Conservation (phyloP, 2,888 invertebrate genomes). For the Noctua janthina region DNA sequence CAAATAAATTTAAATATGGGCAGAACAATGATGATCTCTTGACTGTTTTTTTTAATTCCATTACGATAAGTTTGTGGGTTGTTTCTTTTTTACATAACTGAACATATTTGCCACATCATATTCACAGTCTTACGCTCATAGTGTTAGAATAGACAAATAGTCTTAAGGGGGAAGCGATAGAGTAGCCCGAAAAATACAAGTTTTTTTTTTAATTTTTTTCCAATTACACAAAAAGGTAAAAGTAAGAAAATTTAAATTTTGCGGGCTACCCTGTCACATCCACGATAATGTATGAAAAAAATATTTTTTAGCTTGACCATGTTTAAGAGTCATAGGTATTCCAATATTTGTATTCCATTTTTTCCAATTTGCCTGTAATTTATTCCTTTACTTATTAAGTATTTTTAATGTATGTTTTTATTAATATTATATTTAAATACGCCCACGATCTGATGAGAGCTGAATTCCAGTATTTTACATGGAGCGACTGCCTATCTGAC, state of each 20-base stretch:
- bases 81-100: not conserved
- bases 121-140: not conserved
- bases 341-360: conserved; percentile 49
- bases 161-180: no score
- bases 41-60: not conserved
- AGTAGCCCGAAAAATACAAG: no score
- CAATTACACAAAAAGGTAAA: no score
- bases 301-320: not conserved
- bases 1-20: not conserved
- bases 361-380: conserved; percentile 12
- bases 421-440: not conserved
- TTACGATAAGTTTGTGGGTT: not conserved
- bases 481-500: not conserved
- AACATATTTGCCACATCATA: not conserved
- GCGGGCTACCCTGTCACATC: no score
- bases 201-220: no score
- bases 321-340: conserved; percentile 11
- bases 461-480: not conserved
- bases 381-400: conserved; percentile 20
- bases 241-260: no score
- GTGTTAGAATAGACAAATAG: not conserved
- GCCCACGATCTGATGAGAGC: no score
- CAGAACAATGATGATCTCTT: not conserved
- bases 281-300: not conserved
- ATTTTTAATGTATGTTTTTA: conserved; percentile 26